These are phyloP conservation scores for Paramormyrops kingsleyae DNA, from an alignment of 2,113 vertebrate species.

Conservation along the genomic window DNA sequence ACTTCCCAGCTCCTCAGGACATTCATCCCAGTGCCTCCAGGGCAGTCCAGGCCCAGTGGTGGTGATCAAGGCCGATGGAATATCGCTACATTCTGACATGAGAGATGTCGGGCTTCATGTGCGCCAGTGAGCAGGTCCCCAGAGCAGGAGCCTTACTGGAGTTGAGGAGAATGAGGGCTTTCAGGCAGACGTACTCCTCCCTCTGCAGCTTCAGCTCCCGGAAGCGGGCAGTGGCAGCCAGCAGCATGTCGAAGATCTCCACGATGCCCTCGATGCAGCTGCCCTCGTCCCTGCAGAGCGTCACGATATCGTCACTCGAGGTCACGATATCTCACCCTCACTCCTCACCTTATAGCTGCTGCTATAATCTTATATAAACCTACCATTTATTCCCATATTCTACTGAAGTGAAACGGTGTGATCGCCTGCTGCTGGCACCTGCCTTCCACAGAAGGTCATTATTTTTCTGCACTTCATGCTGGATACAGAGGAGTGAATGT, in stretches of 20 bases:
- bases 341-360: not conserved
- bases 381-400: not conserved
- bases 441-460: not conserved
- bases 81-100: not conserved
- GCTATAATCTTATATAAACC: not conserved
- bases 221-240: constrained; percentile 87
- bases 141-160: constrained; percentile 78
- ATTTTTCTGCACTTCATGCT: not conserved
- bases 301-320: not conserved
- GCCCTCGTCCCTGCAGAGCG: constrained; percentile 77
- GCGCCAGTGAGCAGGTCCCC: not conserved
- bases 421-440: not conserved
- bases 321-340: not conserved
- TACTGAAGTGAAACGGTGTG: not conserved
- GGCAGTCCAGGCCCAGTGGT: not conserved
- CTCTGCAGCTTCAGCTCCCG: constrained; percentile 89
- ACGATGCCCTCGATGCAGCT: constrained; percentile 90
- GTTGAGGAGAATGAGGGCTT: constrained; percentile 97
- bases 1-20: not conserved
- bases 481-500: not conserved
- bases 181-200: constrained; percentile 94
- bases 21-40: not conserved
- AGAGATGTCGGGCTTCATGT: not conserved
- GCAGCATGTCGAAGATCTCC: constrained; percentile 96
- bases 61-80: not conserved